These are phyloP conservation scores for Frieseomelitta varia DNA, from an alignment of 1,140 invertebrate genomes.

Conservation along the genomic window DNA sequence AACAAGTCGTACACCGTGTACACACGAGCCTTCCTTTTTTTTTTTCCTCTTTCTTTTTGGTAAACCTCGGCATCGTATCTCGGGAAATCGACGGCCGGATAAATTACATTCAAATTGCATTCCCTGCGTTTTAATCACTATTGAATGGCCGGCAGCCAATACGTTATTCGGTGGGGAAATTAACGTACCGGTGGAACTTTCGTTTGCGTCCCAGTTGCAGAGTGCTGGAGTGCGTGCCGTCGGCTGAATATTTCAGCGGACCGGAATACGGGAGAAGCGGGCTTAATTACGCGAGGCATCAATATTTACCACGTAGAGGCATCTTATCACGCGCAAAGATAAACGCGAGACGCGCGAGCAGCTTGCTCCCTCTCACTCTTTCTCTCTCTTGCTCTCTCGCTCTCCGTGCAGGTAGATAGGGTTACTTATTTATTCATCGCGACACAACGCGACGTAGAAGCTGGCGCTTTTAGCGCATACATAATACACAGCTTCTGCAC, in stretches of 20 bases:
- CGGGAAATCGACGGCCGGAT: not conserved
- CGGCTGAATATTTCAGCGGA: not conserved
- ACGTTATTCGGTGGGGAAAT: not conserved
- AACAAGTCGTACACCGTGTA: not conserved
- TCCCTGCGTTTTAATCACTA: not conserved
- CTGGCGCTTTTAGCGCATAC: conserved; percentile 33
- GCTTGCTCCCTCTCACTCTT: not conserved
- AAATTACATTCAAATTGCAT: conserved; percentile 1
- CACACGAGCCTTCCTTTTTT: not conserved
- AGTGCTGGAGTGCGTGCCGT: not conserved
- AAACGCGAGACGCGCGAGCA: not conserved
- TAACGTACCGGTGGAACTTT: not conserved
- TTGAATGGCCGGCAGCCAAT: not conserved
- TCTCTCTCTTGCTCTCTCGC: no score
- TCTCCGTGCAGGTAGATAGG: not conserved
- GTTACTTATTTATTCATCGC: conserved; percentile 47
- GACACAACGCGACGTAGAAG: not conserved
- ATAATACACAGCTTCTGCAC: conserved; percentile 30
- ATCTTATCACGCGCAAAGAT: conserved; percentile 20
- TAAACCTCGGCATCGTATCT: not conserved
- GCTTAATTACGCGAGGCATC: conserved; percentile 21
- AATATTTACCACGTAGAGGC: conserved; percentile 5
- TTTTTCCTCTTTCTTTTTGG: not conserved
- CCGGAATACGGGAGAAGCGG: not conserved
- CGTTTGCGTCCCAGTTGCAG: not conserved